These are phyloP conservation scores for Eupeodes corollae DNA, from an alignment of 1,140 invertebrate genomes.

Conservation along the genomic window DNA sequence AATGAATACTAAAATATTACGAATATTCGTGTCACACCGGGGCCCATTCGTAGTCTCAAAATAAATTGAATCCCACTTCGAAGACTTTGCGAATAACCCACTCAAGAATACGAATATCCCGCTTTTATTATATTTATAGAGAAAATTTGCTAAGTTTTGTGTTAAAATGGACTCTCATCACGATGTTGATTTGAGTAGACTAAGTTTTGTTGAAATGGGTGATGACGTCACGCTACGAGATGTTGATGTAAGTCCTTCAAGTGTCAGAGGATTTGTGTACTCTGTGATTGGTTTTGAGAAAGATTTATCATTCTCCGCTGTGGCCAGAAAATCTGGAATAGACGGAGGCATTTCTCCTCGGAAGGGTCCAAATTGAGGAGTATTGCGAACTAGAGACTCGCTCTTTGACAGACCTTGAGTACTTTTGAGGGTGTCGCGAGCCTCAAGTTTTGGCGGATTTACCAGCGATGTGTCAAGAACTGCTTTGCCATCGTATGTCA, in stretches of 20 bases:
- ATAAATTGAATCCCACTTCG: too few relatives aligned
- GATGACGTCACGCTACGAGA: neutral
- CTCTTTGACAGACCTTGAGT: slow-evolving; percentile 45
- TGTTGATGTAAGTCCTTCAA: neutral
- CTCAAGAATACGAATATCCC: too few relatives aligned
- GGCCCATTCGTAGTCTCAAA: too few relatives aligned
- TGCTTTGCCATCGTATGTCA: slow-evolving; percentile 61
- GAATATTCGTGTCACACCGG: too few relatives aligned
- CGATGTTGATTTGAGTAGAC: neutral
- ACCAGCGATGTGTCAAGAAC: slow-evolving; percentile 52
- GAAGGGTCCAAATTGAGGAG: slow-evolving; percentile 58
- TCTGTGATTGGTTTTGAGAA: neutral
- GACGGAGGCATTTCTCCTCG: slow-evolving; percentile 52
- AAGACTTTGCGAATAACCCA: too few relatives aligned
- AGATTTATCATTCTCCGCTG: slow-evolving; percentile 6
- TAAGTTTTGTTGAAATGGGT: slow-evolving; percentile 4
- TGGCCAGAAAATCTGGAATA: slow-evolving; percentile 17
- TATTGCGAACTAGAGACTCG: slow-evolving; percentile 46
- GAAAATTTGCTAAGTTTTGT: too few relatives aligned
- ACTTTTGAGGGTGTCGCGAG: slow-evolving; percentile 38
- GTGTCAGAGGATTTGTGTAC: neutral
- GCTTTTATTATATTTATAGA: too few relatives aligned
- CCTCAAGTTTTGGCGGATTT: slow-evolving; percentile 41
- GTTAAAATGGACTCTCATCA: too few relatives aligned
- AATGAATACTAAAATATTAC: too few relatives aligned